phyloP scores from a whole-genome alignment of 2,113 vertebrate species.

The Neodontobutis hainanensis region DNA sequence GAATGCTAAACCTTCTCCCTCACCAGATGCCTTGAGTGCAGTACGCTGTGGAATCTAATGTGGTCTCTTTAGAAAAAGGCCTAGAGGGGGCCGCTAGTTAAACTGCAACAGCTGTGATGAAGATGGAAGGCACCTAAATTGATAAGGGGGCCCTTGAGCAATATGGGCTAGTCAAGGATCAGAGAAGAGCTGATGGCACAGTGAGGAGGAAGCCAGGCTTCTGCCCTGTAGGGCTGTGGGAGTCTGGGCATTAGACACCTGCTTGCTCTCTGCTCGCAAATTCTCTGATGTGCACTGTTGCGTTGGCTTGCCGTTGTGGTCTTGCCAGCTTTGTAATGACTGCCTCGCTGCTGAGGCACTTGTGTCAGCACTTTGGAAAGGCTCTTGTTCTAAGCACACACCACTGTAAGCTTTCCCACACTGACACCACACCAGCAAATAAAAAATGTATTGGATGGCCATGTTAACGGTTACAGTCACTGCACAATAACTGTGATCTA shows the following conservation, averaged over 20 bases:
- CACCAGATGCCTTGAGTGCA: conserved; percentile 35
- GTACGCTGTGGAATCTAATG: conserved; percentile 25
- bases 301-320: conserved; percentile 37
- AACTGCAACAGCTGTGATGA: conserved; percentile 58
- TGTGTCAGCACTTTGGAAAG: conserved; percentile 75
- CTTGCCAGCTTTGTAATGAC: conserved; percentile 72
- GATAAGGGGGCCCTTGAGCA: conserved; percentile 30
- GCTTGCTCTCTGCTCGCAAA: conserved; percentile 32
- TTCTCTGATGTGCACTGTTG: conserved; percentile 35
- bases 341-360: conserved; percentile 59
- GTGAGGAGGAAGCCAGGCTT: conserved; percentile 19
- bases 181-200: conserved; percentile 49
- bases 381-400: conserved; percentile 47
- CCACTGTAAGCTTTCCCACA: conserved; percentile 28
- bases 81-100: conserved; percentile 27
- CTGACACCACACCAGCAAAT: conserved; percentile 43
- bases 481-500: conserved; percentile 31
- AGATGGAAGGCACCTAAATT: conserved; percentile 51
- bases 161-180: conserved; percentile 40
- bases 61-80: conserved; percentile 21
- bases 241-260: conserved; percentile 45
- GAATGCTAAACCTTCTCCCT: conserved; percentile 21
- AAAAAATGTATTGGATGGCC: conserved; percentile 52
- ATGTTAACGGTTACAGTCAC: conserved; percentile 28
- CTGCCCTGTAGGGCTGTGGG: conserved; percentile 30